phyloP scores from a whole-genome alignment of 92 coral and sea anemone species.

The Anthopleura xanthogrammica region DNA sequence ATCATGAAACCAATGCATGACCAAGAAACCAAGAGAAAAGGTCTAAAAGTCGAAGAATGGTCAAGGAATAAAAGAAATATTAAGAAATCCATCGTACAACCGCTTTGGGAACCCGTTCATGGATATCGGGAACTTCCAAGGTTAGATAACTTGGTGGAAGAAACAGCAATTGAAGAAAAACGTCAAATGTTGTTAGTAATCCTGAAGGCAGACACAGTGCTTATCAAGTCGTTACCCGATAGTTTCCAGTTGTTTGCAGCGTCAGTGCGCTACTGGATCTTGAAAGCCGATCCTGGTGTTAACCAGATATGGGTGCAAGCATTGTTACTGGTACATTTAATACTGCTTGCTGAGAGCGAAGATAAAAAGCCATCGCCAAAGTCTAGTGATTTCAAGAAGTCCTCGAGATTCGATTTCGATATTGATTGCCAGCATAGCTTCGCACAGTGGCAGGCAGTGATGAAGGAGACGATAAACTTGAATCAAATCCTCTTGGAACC shows the following conservation, averaged over 20 bases:
- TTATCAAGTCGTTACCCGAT: conserved; percentile 29
- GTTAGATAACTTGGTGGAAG: conserved; percentile 46
- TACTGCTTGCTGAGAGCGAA: not conserved
- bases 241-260: conserved; percentile 32
- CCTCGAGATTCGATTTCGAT: conserved; percentile 13
- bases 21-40: not conserved
- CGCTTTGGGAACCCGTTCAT: not conserved
- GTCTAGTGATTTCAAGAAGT: not conserved
- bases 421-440: conserved; percentile 40
- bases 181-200: conserved; percentile 13
- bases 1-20: conserved; percentile 4
- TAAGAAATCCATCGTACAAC: conserved; percentile 22
- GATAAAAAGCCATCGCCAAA: not conserved
- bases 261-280: conserved; percentile 60
- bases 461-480: conserved; percentile 35
- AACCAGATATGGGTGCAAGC: conserved; percentile 43
- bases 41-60: conserved; percentile 45
- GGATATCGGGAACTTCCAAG: conserved; percentile 36
- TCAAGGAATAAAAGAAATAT: conserved; percentile 49
- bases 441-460: conserved; percentile 66
- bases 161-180: conserved; percentile 24
- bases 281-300: conserved; percentile 48
- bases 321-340: conserved; percentile 37
- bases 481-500: conserved; percentile 42
- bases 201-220: conserved; percentile 28